These are phyloP conservation scores for Poeciliopsis presidionis DNA, from an alignment of 2,797 vertebrate species.

Conservation along the genomic window DNA sequence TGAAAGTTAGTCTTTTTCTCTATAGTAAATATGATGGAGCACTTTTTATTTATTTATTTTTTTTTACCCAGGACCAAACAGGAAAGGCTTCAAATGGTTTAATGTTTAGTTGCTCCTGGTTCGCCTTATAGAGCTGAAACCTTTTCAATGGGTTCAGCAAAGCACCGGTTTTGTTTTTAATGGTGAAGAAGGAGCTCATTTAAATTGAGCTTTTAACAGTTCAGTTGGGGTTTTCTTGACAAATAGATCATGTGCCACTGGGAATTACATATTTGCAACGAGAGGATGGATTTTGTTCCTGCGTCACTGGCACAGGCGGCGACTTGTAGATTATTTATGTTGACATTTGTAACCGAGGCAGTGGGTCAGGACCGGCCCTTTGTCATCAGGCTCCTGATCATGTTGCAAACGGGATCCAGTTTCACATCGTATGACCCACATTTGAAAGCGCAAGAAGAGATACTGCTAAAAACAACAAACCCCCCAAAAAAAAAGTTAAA, in stretches of 20 bases:
- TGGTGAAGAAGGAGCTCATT: not conserved
- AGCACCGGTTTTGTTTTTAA: not conserved
- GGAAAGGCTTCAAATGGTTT: not conserved
- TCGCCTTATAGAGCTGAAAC: not conserved
- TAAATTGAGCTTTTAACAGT: not conserved
- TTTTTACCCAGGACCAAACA: not conserved
- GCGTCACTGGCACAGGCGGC: not conserved
- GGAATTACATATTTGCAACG: not conserved
- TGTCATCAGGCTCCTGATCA: conserved; percentile 49
- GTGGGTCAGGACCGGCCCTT: conserved; percentile 11
- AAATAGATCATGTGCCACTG: not conserved
- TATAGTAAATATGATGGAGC: conserved; percentile 9
- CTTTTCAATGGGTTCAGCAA: not conserved
- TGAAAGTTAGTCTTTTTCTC: conserved; percentile 35
- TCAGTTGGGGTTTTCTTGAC: not conserved
- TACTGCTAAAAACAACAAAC: not conserved
- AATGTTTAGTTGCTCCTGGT: too few species aligned
- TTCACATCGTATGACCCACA: conserved; percentile 39
- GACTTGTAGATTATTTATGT: not conserved
- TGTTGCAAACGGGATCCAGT: conserved; percentile 53
- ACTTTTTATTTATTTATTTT: not conserved
- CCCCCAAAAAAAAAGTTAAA: not conserved
- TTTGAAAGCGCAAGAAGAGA: not conserved
- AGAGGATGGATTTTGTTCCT: not conserved
- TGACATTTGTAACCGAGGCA: conserved; percentile 19